A percentile compares a stretch with the other conserved stretches of the same genome.
Evolutionary conservation across 2,113 vertebrate species (phyloP).

Genomic region (Globicephala melas): DNA sequence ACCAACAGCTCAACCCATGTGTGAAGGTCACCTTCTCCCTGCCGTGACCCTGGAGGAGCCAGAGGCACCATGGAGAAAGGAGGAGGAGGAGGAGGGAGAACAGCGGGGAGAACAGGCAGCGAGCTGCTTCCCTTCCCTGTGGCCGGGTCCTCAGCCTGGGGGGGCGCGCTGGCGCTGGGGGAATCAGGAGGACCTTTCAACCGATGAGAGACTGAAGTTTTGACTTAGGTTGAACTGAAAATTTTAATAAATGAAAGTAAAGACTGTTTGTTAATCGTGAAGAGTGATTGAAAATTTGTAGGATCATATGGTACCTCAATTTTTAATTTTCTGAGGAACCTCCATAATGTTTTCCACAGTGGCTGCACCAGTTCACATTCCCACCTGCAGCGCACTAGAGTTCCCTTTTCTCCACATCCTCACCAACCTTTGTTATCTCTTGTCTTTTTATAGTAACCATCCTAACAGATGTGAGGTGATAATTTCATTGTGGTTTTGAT

Average conservation of each 20-base stretch:
- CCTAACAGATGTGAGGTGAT: not conserved
- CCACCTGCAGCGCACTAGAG: too few relatives aligned
- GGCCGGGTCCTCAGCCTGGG: rapidly evolving
- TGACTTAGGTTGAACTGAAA: not conserved
- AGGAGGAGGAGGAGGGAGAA: not conserved
- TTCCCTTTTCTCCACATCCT: not conserved
- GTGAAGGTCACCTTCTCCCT: not conserved
- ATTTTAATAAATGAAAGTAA: not conserved
- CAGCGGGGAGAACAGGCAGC: not conserved
- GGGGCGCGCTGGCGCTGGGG: not conserved
- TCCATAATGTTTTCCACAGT: not conserved
- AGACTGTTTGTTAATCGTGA: not conserved
- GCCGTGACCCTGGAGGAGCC: not conserved
- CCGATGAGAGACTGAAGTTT: not conserved
- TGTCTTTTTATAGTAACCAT: not conserved
- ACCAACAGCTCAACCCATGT: not conserved
- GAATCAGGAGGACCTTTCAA: not conserved
- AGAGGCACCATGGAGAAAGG: not conserved
- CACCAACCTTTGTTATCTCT: not conserved
- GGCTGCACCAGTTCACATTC: not conserved
- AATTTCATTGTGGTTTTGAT: not conserved
- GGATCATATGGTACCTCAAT: not conserved
- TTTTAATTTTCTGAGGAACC: not conserved
- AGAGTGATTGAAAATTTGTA: not conserved
- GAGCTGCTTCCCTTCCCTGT: not conserved